Evolutionary conservation across 2,888 invertebrate genomes (phyloP).

Genomic region (Cyclophora punctaria): DNA sequence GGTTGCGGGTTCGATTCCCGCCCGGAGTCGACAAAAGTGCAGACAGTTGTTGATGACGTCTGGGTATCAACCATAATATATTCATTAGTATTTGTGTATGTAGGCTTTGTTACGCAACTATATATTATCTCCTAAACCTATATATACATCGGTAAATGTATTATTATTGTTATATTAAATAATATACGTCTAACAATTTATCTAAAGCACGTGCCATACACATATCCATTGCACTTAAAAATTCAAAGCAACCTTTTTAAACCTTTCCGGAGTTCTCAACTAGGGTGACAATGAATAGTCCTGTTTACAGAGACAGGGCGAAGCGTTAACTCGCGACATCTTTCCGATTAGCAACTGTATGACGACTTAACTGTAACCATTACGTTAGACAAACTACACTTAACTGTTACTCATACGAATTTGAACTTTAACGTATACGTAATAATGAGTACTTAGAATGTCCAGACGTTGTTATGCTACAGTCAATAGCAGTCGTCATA

Average conservation of each 20-base stretch:
- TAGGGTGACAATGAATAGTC: conserved; percentile 64
- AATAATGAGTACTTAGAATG: neutral
- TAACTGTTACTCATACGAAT: no score
- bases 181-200: no score
- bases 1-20: no score
- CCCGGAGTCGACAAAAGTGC: no score
- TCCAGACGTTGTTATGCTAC: neutral
- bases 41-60: no score
- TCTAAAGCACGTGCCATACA: neutral
- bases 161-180: no score
- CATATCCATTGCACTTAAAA: neutral
- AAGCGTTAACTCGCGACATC: conserved; percentile 72
- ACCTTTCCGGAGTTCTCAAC: conserved; percentile 40
- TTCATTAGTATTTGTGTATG: no score
- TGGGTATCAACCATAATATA: no score
- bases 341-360: conserved; percentile 62
- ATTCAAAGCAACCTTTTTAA: conserved; percentile 16
- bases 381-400: conserved; percentile 28
- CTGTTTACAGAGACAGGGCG: conserved; percentile 70
- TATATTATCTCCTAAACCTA: no score
- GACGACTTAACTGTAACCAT: conserved; percentile 72
- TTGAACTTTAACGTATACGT: no score
- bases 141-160: no score
- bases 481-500: conserved; percentile 40
- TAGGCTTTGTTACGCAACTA: no score